Base-by-base conservation (phyloP, 2,797 vertebrate species). In the Euthynnus affinis region DNA sequence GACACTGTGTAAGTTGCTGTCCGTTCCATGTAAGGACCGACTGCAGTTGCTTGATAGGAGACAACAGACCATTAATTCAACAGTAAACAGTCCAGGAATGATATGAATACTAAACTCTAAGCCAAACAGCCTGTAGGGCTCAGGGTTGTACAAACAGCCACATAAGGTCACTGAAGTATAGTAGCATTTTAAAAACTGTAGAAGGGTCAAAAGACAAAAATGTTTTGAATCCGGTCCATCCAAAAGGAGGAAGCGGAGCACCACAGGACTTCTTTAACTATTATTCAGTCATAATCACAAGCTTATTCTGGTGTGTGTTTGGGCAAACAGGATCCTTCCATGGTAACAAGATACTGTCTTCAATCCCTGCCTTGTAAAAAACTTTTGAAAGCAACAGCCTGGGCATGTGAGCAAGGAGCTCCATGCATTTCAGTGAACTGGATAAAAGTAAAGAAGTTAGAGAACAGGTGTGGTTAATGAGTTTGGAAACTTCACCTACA, bases 41-140 rank as follows among this genome's bases (percentile, higher is more conserved):
- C 70, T 53, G 63, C 71, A 58, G 59, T 48, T 4, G 52, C 80
- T 57, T 71, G 73, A 79, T 71, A 56, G 69, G 69, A 74, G 67
- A 85, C 67, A 88, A 87, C 74, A 78, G 72, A 49, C 61, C 63
- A 81, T 86, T 86, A 82, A 78, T 59, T 80, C 44, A 55, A 79
- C 55, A 78, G 75, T 78, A 71, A 88, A 86, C 75, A 77, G 55
- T 70, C 52, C 40, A 73, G 71, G 62, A 57, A 74, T 42, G 55
- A 85, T 72, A 62, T 78, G 78, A 87, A 86, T 82, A 77, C 71
- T 57, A 78, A 81, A 78, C 57, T 71, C 22, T 59, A 59, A 76
- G 66, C 51, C 70, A 78, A 79, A 82, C 61, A 64, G 70, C 79
- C 76, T 62, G n/a, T 5, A 37, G 76, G 72, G 34, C 52, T 74